Evolutionary conservation across 30 jellyfish, hydroid and myxozoan species (phyloP), one percentile per base, ranked within the genome.

Genomic region (Chrysaora quinquecirrha): DNA sequence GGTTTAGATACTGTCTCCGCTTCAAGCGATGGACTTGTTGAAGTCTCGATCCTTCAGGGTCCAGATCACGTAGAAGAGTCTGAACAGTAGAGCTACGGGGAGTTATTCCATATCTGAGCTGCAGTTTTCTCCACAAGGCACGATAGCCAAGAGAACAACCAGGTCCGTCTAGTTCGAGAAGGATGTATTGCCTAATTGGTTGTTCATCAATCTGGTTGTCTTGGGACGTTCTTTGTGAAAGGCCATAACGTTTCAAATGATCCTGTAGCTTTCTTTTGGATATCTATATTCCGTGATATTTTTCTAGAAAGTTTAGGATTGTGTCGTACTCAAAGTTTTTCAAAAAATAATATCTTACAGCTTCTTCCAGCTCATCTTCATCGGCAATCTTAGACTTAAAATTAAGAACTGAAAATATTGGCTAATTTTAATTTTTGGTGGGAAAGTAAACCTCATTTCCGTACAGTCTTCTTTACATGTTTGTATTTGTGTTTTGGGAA

Each of bases 1-100:
- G 67, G 82, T 70, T 70, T 21, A 32, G 64, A 70, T 70, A 70
- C 66, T 38, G 64, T 35, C 82, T 70, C 75, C 73, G 47, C 50
- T 70, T 70, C 64, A 70, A 38, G 34, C 66, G 28, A 35, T 70
- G 82, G 64, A 30, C 67, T 35, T 35, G 64, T 33, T 75, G 64
- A n/a, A 24, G 61, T 30, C 38, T 35, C 50, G 82, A 11, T 25
- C 82, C 82, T 30, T 30, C 66, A 35, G 73, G 82, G 82, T 70
- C 73, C 76, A 64, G 82, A 2, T 70, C 66, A 24, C 82, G 29
- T 52, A 52, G 19, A 52, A 52, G 68, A 52, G 68, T 52, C 68
- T 52, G 68, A 52, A 52, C 68, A 52, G 68, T 52, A 52, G 68
- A 52, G 68, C 68, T 4, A 4, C 27, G 68, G 68, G 68, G 9